Conservation (phyloP, 2,888 invertebrate species). For the Aspidiotus destructor region DNA sequence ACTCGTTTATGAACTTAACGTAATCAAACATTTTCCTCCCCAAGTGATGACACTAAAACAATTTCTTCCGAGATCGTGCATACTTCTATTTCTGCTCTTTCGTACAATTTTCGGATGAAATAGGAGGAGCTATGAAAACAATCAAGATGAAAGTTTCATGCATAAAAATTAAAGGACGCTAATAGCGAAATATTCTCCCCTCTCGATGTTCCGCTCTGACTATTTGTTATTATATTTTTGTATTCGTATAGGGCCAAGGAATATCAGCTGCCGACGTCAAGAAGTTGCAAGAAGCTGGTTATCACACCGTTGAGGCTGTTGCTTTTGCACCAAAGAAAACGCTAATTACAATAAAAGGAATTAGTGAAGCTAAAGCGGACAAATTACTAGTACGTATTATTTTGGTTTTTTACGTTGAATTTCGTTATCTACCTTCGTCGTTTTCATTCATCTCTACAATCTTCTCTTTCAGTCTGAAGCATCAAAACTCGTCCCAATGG, state of each 20-base stretch:
- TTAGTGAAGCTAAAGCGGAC: slow-evolving; percentile 95
- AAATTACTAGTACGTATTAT: slow-evolving; percentile 58
- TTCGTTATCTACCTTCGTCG: neutral
- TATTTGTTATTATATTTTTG: slow-evolving; percentile 35
- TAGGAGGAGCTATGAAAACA: too few relatives aligned
- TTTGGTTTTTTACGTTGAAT: neutral
- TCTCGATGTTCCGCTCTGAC: neutral
- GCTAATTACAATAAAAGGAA: slow-evolving; percentile 79
- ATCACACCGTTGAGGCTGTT: slow-evolving; percentile 87
- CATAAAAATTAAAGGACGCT: neutral
- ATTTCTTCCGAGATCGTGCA: neutral
- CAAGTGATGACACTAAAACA: neutral
- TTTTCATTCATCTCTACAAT: neutral
- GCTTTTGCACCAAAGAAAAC: slow-evolving; percentile 91
- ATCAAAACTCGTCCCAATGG: slow-evolving; percentile 88
- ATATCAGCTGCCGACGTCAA: slow-evolving; percentile 84
- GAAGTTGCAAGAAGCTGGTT: slow-evolving; percentile 86
- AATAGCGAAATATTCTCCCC: neutral
- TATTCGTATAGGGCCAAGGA: slow-evolving; percentile 64
- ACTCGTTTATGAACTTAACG: neutral
- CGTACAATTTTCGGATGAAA: too few relatives aligned
- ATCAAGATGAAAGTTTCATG: too few relatives aligned
- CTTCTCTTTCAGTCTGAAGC: slow-evolving; percentile 58
- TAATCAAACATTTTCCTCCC: neutral
- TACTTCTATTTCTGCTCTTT: too few relatives aligned